Conservation (phyloP, 2,888 invertebrate genomes). For the Sesia bembeciformis region DNA sequence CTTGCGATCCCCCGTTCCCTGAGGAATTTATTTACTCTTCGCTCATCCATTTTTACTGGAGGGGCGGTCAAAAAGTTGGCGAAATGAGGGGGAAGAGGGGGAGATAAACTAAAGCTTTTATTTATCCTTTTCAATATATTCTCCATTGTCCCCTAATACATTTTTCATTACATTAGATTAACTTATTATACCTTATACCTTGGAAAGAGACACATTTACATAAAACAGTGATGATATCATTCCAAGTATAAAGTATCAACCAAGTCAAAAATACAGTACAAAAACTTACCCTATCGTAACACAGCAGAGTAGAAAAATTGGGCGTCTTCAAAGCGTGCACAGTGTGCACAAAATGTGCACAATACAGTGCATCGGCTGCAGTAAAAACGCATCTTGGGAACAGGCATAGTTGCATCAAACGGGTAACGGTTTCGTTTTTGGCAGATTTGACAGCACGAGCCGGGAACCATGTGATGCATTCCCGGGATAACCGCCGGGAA, state of each 20-base stretch:
- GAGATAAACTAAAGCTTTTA: no score
- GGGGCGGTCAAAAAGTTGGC: no score
- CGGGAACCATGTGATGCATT: slow-evolving; percentile 90
- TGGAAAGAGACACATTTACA: no score
- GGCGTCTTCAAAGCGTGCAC: slow-evolving; percentile 96
- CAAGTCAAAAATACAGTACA: no score
- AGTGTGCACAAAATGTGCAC: slow-evolving; percentile 97
- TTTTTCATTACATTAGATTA: neutral
- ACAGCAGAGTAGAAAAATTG: slow-evolving; percentile 97
- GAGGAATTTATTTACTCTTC: no score
- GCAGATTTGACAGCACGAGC: slow-evolving; percentile 89
- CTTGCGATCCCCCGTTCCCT: no score
- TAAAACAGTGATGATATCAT: no score
- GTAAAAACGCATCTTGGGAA: slow-evolving; percentile 98
- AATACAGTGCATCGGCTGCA: slow-evolving; percentile 95
- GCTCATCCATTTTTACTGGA: no score
- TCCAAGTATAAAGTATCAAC: no score
- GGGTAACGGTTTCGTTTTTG: slow-evolving; percentile 96
- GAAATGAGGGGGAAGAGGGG: no score
- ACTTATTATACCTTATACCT: neutral
- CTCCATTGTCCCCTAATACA: neutral
- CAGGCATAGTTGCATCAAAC: slow-evolving; percentile 95
- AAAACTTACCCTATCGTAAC: slow-evolving; percentile 92
- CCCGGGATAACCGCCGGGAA: slow-evolving; percentile 79
- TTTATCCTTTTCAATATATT: no score